Evolutionary conservation across 2,888 invertebrate genomes (phyloP).

Genomic region (Torymus tubicola): DNA sequence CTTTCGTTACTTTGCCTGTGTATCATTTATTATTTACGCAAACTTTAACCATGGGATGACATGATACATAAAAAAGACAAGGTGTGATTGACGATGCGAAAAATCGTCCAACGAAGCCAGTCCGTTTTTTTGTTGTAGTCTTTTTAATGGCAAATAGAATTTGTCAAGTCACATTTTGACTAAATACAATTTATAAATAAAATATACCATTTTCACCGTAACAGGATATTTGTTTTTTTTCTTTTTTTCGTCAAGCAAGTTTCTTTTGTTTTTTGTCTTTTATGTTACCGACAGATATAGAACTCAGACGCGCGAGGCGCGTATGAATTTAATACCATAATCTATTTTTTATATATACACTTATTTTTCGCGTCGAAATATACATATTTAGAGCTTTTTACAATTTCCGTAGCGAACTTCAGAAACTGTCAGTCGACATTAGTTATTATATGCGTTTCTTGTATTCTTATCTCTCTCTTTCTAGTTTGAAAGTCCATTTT

Average conservation of each 20-base stretch:
- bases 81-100: constrained; percentile 36
- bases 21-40: constrained; percentile 32
- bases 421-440: constrained; percentile 63
- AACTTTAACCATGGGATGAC: constrained; percentile 39
- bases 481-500: constrained; percentile 42
- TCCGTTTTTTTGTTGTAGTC: constrained; percentile 64
- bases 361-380: constrained; percentile 57
- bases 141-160: constrained; percentile 68
- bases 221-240: constrained; percentile 62
- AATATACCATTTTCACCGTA: constrained; percentile 67
- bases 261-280: constrained; percentile 56
- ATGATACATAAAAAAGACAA: constrained; percentile 44
- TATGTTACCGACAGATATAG: constrained; percentile 63
- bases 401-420: constrained; percentile 62
- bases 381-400: constrained; percentile 63
- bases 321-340: constrained; percentile 58
- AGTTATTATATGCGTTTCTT: constrained; percentile 38
- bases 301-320: constrained; percentile 47
- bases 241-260: constrained; percentile 57
- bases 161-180: constrained; percentile 62
- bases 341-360: constrained; percentile 61
- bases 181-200: constrained; percentile 66
- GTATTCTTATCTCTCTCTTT: constrained; percentile 3
- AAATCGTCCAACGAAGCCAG: constrained; percentile 60
- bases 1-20: constrained; percentile 30